phyloP scores from a whole-genome alignment of 2,113 vertebrate species.

The Chroicocephalus ridibundus region DNA sequence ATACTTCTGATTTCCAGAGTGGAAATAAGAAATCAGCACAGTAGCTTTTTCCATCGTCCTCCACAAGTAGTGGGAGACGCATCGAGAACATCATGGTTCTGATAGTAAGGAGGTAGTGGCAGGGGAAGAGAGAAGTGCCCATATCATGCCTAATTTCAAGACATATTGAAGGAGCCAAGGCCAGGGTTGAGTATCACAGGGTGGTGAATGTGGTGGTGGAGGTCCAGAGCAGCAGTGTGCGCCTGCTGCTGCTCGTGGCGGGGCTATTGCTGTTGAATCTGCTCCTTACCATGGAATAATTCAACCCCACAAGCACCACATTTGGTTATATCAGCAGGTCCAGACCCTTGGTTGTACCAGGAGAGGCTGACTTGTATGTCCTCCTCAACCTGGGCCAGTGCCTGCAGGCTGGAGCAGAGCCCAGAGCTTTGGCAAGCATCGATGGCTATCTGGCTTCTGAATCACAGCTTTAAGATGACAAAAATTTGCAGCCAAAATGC shows the following conservation, averaged over 20 bases:
- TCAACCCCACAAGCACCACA: fast-evolving
- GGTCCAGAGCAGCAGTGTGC: background rate
- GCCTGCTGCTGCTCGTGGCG: background rate
- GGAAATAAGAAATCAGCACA: background rate
- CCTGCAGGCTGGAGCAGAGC: background rate
- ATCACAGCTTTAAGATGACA: background rate
- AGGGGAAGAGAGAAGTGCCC: background rate
- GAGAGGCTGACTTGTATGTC: background rate
- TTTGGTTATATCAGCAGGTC: background rate
- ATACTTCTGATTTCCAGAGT: background rate
- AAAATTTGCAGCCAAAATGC: background rate
- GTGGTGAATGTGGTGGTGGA: background rate
- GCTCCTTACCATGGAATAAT: fast-evolving
- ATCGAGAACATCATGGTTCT: fast-evolving
- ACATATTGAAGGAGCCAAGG: background rate
- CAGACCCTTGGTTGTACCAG: background rate
- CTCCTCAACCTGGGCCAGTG: background rate
- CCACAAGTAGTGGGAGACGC: fast-evolving
- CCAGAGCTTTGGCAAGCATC: background rate
- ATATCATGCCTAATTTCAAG: fast-evolving
- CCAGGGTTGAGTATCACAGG: fast-evolving
- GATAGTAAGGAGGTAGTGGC: background rate
- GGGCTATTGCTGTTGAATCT: background rate
- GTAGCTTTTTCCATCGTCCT: background rate
- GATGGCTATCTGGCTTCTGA: background rate